These are phyloP conservation scores for Elymnias hypermnestra DNA, from an alignment of 1,140 invertebrate genomes.

Conservation along the genomic window DNA sequence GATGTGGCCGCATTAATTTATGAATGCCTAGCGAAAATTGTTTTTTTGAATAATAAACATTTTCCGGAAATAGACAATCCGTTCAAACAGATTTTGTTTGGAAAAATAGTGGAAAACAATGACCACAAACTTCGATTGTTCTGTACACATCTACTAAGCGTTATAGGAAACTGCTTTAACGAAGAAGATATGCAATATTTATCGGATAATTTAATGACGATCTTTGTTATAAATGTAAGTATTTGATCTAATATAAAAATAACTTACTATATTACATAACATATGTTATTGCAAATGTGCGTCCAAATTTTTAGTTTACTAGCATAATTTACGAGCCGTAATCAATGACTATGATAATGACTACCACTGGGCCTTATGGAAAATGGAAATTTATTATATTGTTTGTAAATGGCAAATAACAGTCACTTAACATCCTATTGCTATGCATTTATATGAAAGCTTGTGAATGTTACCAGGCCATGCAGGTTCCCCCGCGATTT, in stretches of 20 bases:
- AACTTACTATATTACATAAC: constrained; percentile 33
- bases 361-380: no score
- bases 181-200: constrained; percentile 33
- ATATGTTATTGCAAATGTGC: constrained; percentile 48
- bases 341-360: neutral
- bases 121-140: constrained; percentile 49
- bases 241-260: no score
- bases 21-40: constrained; percentile 48
- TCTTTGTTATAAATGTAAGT: constrained; percentile 51
- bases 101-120: constrained; percentile 37
- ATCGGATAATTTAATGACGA: constrained; percentile 30
- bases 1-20: constrained; percentile 44
- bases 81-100: constrained; percentile 33
- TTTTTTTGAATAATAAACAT: constrained; percentile 30
- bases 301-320: constrained; percentile 9
- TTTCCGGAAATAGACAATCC: constrained; percentile 25
- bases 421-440: no score
- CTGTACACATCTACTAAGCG: constrained; percentile 49
- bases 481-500: no score
- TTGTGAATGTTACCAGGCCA: no score
- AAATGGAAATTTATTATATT: no score
- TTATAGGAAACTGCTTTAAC: constrained; percentile 21
- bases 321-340: neutral
- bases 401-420: no score
- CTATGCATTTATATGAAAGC: no score